These are phyloP conservation scores for Rhabdophis nuchalis DNA, from an alignment of 2,797 vertebrate genomes.

Conservation along the genomic window DNA sequence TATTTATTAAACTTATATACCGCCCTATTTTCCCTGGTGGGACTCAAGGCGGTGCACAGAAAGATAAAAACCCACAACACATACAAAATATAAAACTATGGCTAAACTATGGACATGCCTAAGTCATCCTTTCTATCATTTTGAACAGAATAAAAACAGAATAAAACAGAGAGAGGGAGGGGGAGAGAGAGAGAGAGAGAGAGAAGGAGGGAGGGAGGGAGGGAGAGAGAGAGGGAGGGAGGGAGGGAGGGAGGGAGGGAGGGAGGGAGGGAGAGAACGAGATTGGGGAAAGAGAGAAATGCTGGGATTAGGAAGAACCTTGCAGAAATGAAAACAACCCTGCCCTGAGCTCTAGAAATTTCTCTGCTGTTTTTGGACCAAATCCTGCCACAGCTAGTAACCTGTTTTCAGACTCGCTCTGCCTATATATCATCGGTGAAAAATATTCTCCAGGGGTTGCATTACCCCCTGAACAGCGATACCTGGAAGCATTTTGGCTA, in stretches of 20 bases:
- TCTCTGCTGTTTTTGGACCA: neutral
- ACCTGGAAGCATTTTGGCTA: neutral
- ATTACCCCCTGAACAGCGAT: neutral
- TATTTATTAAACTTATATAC: too few species aligned
- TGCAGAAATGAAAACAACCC: neutral
- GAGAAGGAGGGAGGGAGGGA: too few species aligned
- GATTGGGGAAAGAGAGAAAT: rapidly evolving
- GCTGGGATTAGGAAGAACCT: neutral
- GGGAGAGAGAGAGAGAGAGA: too few species aligned
- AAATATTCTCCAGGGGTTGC: neutral
- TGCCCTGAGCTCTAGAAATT: neutral
- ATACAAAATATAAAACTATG: too few species aligned
- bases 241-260: too few species aligned
- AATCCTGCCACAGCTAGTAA: neutral
- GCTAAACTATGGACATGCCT: neutral
- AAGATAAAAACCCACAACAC: too few species aligned
- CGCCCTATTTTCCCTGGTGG: too few species aligned
- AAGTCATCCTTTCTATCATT: neutral
- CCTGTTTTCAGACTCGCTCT: neutral
- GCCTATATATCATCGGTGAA: neutral
- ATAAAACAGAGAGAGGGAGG: neutral
- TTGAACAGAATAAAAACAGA: neutral
- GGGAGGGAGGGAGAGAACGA: too few species aligned
- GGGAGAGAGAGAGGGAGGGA: too few species aligned
- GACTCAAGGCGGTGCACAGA: too few species aligned